Evolutionary conservation across 2,888 invertebrate species (phyloP).

Genomic region (Philonicus albiceps): DNA sequence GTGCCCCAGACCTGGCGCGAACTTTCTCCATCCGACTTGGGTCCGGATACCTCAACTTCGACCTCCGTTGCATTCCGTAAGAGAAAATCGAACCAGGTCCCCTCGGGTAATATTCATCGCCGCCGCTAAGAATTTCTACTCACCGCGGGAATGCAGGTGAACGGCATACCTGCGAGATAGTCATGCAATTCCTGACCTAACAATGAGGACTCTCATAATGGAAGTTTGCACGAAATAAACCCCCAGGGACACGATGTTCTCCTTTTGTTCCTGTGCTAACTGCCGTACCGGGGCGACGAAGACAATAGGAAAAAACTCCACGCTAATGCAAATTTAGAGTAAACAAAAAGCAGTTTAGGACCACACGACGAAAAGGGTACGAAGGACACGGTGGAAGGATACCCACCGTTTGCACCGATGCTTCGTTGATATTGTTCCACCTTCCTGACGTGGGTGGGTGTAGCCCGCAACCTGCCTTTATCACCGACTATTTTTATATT

Average conservation of each 20-base stretch:
- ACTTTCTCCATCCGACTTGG: neutral
- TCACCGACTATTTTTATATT: neutral
- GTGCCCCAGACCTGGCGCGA: neutral
- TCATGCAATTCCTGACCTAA: conserved; percentile 27
- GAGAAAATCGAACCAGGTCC: conserved; percentile 8
- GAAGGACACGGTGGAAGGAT: neutral
- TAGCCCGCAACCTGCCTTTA: neutral
- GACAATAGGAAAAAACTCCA: neutral
- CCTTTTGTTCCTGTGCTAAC: neutral
- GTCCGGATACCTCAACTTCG: neutral
- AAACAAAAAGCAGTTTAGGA: neutral
- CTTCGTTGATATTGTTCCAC: neutral
- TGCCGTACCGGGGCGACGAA: neutral
- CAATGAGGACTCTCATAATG: neutral
- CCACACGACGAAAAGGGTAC: neutral
- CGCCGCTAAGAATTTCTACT: neutral
- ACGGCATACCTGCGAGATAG: conserved; percentile 19
- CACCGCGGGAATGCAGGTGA: neutral
- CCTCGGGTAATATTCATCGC: conserved; percentile 5
- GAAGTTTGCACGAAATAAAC: conserved; percentile 20
- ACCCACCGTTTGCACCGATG: neutral
- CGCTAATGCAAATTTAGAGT: conserved; percentile 1
- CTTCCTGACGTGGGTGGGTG: neutral
- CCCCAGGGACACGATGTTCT: neutral
- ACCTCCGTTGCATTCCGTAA: neutral